Evolutionary conservation across 1,140 invertebrate species (phyloP), one percentile per base, ranked within the genome.

Genomic region (Danaus melanippus): DNA sequence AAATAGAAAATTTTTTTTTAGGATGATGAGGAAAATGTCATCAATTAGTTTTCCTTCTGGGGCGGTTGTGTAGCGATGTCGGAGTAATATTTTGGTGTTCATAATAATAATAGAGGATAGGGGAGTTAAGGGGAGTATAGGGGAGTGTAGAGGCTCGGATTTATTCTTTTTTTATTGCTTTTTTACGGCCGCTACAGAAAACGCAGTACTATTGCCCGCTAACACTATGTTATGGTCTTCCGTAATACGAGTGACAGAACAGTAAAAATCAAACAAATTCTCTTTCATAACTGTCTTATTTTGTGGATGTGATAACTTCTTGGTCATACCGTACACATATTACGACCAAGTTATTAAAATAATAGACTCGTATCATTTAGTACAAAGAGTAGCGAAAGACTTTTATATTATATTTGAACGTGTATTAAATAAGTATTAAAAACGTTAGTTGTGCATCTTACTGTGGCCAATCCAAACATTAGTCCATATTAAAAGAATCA

Each of bases 111-210:
- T 70, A 72, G 62, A 61, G 64, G 67, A 69, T 67, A 73, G 47
- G 47, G 32, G 12, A 32, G 21, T 32, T 32, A 32, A 32, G 21
- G 15, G 11, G 9, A 11, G 44, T 46, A 47, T 60, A 63, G 64
- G 60, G 67, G 66, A 63, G 73, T 51, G 52, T 53, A 53, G 64
- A 66, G 66, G 50, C 45, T 11, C 54, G 76, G 79, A 84, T 83
- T 83, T 83, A 83, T 83, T 78, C 66, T 53, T 61, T 67, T 84
- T 84, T 84, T 84, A 84, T 84, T 84, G 79, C 81, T 78, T 81
- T 84, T 84, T 82, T 82, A 82, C 79, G 79, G 67, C 65, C 46
- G 61, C 66, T 56, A 50, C 52, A 69, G 64, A 64, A 60, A 52
- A 56, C 66, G 62, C 21, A 32, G 21, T 32, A 32, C 21, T 66